phyloP scores from a whole-genome alignment of 1,140 invertebrate species.

The Vanessa atalanta region DNA sequence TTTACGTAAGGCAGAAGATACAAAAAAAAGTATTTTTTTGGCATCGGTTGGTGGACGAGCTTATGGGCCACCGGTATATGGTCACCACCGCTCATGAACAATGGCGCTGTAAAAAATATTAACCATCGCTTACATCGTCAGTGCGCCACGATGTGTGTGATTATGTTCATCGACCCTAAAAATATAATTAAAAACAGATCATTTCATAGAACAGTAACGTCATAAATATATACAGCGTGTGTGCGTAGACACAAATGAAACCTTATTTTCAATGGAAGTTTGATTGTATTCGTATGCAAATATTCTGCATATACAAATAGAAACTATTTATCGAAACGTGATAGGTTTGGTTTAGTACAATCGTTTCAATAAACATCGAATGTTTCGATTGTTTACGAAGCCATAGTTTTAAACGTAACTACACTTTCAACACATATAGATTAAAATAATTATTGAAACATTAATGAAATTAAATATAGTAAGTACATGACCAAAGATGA shows the following conservation, averaged over 20 bases:
- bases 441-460: no score
- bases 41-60: no score
- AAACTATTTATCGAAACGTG: constrained; percentile 30
- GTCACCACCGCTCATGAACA: no score
- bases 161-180: neutral
- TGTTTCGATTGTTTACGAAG: constrained; percentile 7
- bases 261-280: constrained; percentile 17
- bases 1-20: no score
- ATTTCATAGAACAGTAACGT: neutral
- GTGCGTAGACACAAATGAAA: constrained; percentile 8
- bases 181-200: constrained; percentile 4
- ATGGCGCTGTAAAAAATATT: no score
- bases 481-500: no score
- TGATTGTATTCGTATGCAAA: constrained; percentile 20
- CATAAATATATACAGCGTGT: neutral
- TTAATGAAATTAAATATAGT: no score
- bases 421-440: no score
- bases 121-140: no score
- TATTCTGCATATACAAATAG: constrained; percentile 23
- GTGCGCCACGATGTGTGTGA: no score
- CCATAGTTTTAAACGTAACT: neutral
- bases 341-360: constrained; percentile 31
- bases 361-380: constrained; percentile 11
- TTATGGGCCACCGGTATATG: no score
- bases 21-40: no score